Conservation (phyloP, 1,140 invertebrate species). For the Diorhabda elongata region DNA sequence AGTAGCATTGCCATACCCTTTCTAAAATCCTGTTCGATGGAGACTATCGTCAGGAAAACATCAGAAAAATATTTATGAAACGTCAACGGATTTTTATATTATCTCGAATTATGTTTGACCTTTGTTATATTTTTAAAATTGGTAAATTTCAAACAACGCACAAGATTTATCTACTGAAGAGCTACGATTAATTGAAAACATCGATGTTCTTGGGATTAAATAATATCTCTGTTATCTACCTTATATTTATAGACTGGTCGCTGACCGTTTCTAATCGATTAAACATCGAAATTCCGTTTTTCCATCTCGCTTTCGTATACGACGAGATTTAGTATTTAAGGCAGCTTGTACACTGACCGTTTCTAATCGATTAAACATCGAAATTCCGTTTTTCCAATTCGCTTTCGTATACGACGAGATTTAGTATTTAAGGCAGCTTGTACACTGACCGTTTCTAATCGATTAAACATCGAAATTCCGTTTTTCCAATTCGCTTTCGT, state of each 20-base stretch:
- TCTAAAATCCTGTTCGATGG: not conserved
- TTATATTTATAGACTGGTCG: not conserved
- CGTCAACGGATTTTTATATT: not conserved
- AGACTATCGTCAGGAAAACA: not conserved
- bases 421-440: too few species aligned
- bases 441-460: too few species aligned
- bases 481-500: too few species aligned
- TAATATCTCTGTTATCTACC: not conserved
- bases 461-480: too few species aligned
- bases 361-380: too few species aligned
- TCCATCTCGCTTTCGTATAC: too few species aligned
- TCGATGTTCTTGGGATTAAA: not conserved
- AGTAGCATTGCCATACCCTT: conserved; percentile 35
- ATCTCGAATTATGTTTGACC: not conserved
- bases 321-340: too few species aligned
- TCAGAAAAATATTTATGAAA: not conserved
- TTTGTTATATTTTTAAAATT: not conserved
- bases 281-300: too few species aligned
- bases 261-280: too few species aligned
- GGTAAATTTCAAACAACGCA: not conserved
- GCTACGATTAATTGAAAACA: not conserved
- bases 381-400: too few species aligned
- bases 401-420: too few species aligned
- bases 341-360: too few species aligned
- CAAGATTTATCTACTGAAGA: not conserved